These are phyloP conservation scores for Pangasianodon hypophthalmus DNA, from an alignment of 2,113 vertebrate species.

Conservation along the genomic window DNA sequence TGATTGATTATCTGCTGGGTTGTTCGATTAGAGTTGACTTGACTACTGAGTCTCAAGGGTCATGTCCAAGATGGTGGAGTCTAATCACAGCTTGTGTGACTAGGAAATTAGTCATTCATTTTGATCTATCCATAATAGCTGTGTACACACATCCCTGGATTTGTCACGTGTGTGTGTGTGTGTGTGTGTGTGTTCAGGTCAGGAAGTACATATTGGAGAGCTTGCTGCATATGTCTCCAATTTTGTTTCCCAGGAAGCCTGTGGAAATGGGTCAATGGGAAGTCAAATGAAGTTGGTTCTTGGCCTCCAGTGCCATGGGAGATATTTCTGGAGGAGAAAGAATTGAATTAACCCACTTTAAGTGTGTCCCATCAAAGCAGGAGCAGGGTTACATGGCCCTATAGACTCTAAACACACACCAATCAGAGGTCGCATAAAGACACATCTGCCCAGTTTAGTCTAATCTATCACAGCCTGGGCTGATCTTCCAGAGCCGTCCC, in stretches of 20 bases:
- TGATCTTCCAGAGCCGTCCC: not conserved
- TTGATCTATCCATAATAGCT: not conserved
- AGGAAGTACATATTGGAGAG: not conserved
- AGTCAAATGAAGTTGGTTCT: slow-evolving; percentile 76
- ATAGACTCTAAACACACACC: slow-evolving; percentile 50
- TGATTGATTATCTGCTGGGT: too few species aligned
- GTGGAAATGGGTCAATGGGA: slow-evolving; percentile 74
- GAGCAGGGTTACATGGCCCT: slow-evolving; percentile 49
- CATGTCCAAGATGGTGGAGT: too few species aligned
- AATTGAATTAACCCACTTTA: slow-evolving; percentile 77
- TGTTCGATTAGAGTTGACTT: too few species aligned
- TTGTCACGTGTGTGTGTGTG: not conserved
- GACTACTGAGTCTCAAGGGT: too few species aligned
- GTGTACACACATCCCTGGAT: not conserved
- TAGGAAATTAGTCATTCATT: too few species aligned
- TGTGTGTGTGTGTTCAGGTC: slow-evolving; percentile 6
- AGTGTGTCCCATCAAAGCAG: slow-evolving; percentile 67
- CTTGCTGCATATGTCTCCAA: slow-evolving; percentile 29
- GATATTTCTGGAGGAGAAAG: slow-evolving; percentile 74
- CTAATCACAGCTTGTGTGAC: too few species aligned
- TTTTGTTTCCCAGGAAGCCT: slow-evolving; percentile 64
- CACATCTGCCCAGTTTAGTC: not conserved
- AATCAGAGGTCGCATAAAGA: slow-evolving; percentile 47
- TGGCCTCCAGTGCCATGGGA: slow-evolving; percentile 73
- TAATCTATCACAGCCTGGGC: not conserved